Conservation (phyloP, 2,797 vertebrate genomes). For the Chelon labrosus region DNA sequence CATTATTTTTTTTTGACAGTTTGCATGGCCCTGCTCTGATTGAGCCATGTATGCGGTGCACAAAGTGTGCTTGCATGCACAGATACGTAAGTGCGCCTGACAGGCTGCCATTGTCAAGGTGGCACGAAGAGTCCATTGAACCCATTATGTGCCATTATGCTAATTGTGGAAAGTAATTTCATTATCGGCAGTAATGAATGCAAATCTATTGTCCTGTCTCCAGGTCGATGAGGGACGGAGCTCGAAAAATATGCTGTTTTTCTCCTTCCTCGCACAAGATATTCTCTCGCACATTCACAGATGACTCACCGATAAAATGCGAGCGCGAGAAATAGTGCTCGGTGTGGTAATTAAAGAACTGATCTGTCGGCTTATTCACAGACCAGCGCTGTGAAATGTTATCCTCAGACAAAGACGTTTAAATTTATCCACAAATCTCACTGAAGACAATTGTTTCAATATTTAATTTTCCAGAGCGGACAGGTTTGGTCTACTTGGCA, state of each 20-base stretch:
- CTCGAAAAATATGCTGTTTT: constrained; percentile 20
- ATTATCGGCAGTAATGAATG: constrained; percentile 66
- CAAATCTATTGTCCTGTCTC: constrained; percentile 53
- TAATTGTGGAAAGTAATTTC: constrained; percentile 71
- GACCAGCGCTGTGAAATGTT: neutral
- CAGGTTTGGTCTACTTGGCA: constrained; percentile 25
- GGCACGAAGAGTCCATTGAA: constrained; percentile 67
- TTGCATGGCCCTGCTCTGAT: neutral
- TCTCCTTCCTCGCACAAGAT: constrained; percentile 27
- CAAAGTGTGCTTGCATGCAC: constrained; percentile 31
- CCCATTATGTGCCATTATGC: constrained; percentile 75
- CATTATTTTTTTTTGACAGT: neutral
- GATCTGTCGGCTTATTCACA: constrained; percentile 33
- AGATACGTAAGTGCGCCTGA: constrained; percentile 33
- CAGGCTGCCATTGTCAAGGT: constrained; percentile 66
- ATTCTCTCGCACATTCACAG: constrained; percentile 31
- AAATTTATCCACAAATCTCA: neutral
- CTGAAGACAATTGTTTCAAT: neutral
- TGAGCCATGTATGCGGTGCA: constrained; percentile 21
- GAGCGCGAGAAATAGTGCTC: constrained; percentile 21
- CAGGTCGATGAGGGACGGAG: constrained; percentile 33
- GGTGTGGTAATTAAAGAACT: constrained; percentile 26
- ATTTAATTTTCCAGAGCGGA: neutral
- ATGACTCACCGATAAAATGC: constrained; percentile 56
- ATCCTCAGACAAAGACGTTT: neutral